Evolutionary conservation across 2,888 invertebrate species (phyloP).

Genomic region (Melitaea athalia): DNA sequence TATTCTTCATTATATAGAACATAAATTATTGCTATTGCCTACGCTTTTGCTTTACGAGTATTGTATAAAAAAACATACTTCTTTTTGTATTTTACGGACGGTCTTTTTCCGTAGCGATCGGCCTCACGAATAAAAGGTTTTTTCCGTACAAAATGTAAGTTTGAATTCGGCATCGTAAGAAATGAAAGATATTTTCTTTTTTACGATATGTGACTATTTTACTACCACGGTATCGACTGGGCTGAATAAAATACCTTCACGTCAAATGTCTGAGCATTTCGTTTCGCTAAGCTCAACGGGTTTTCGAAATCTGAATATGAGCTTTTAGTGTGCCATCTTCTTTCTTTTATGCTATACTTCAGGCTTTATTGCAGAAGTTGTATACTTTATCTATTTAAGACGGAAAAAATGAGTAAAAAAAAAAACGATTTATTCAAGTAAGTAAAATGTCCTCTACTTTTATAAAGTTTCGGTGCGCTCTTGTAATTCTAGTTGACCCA

Average conservation of each 20-base stretch:
- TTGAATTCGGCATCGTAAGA: slow-evolving; percentile 5
- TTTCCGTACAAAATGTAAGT: not conserved
- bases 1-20: slow-evolving; percentile 5
- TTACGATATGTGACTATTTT: not conserved
- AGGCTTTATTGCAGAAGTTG: too few relatives aligned
- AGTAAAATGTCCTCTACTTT: too few relatives aligned
- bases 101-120: not conserved
- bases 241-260: not conserved
- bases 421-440: too few relatives aligned
- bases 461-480: too few relatives aligned
- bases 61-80: not conserved
- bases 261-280: too few relatives aligned
- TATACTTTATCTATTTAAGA: too few relatives aligned
- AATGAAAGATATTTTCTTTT: not conserved
- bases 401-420: too few relatives aligned
- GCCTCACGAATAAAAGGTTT: slow-evolving; percentile 5
- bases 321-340: too few relatives aligned
- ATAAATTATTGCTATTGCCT: slow-evolving; percentile 1
- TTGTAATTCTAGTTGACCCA: too few relatives aligned
- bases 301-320: too few relatives aligned
- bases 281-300: too few relatives aligned
- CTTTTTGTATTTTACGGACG: not conserved
- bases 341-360: too few relatives aligned
- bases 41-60: not conserved
- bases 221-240: not conserved